A percentile compares a stretch with the other conserved stretches of the same genome.
These are phyloP conservation scores for Tromatobia lineatoria DNA, from an alignment of 2,888 invertebrate species.

Conservation along the genomic window DNA sequence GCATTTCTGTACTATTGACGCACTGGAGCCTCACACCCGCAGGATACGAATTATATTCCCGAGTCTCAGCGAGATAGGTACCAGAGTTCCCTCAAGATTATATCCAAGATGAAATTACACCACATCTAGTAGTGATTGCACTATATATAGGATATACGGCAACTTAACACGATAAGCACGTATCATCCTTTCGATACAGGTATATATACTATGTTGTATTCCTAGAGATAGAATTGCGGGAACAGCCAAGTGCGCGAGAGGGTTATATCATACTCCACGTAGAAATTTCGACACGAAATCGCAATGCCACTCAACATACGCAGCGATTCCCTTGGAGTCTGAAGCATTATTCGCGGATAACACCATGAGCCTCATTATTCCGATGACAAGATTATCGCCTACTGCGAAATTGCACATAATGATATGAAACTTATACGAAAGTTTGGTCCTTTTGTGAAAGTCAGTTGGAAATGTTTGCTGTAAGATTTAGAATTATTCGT, in stretches of 20 bases:
- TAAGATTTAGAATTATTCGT: background rate
- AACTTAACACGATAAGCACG: constrained; percentile 61
- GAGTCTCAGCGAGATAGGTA: constrained; percentile 37
- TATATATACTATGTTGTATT: constrained; percentile 8
- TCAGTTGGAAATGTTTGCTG: background rate
- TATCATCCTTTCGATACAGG: constrained; percentile 50
- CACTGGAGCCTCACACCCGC: constrained; percentile 33
- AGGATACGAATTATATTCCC: constrained; percentile 62
- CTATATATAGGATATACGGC: constrained; percentile 41
- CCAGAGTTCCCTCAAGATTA: constrained; percentile 54
- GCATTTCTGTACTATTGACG: constrained; percentile 35
- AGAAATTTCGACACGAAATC: background rate
- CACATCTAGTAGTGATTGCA: constrained; percentile 45
- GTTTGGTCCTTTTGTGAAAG: background rate
- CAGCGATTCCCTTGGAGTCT: background rate
- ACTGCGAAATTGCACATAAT: background rate
- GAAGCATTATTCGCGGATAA: background rate
- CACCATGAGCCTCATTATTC: background rate
- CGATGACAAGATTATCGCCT: background rate
- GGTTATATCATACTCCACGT: constrained; percentile 5
- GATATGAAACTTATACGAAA: background rate
- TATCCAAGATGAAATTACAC: constrained; percentile 64
- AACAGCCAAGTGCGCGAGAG: constrained; percentile 10
- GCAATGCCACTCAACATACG: constrained; percentile 5
- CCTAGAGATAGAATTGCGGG: constrained; percentile 2